Conservation (phyloP, 2,113 vertebrate species). For the Plestiodon gilberti region DNA sequence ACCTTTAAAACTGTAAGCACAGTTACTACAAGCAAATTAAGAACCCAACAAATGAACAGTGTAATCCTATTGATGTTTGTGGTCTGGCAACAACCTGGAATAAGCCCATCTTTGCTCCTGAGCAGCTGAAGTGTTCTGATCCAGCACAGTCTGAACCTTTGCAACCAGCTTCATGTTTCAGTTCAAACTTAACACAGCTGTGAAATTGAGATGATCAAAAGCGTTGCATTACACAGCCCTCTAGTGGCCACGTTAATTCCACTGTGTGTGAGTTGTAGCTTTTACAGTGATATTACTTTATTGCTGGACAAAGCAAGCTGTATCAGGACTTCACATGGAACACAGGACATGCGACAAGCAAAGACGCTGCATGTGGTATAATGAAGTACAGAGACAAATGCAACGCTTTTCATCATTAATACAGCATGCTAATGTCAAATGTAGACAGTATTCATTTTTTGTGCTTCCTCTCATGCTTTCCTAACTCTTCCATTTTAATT, state of each 20-base stretch:
- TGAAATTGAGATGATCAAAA: background rate
- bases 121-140: accelerated
- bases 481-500: slow-evolving; percentile 45
- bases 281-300: background rate
- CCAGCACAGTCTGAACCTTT: accelerated
- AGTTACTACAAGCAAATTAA: too few species aligned
- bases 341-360: background rate
- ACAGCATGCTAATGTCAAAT: accelerated
- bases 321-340: background rate
- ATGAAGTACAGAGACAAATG: background rate
- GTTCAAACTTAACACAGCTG: slow-evolving; percentile 1
- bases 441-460: slow-evolving; percentile 5
- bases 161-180: accelerated
- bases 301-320: accelerated
- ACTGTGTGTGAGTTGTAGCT: background rate
- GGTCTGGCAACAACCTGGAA: accelerated
- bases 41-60: too few species aligned
- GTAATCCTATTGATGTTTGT: too few species aligned
- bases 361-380: background rate
- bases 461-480: slow-evolving; percentile 43
- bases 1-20: too few species aligned
- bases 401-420: background rate
- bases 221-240: slow-evolving; percentile 52
- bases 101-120: accelerated
- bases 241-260: slow-evolving; percentile 49